These are phyloP conservation scores for Caerostris extrusa DNA, from an alignment of 1,140 invertebrate genomes.

Conservation along the genomic window DNA sequence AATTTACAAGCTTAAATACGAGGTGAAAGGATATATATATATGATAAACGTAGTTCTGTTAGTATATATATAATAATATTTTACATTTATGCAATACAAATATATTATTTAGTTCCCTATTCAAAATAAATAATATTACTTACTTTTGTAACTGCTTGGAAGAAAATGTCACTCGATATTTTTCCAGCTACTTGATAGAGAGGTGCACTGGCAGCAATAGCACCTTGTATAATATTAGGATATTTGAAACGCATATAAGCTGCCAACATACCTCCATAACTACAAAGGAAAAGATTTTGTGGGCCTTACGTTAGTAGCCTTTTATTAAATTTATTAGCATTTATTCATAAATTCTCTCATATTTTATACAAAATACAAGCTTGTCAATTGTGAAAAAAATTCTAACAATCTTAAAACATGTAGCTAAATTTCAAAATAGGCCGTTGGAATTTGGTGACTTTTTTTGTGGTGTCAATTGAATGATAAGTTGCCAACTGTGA, in stretches of 20 bases:
- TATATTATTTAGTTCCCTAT: too few relatives aligned
- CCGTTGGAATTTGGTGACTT: too few relatives aligned
- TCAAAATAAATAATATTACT: neutral
- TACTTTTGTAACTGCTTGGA: slow-evolving; percentile 80
- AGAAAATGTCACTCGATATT: slow-evolving; percentile 80
- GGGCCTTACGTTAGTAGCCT: neutral
- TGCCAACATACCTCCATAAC: slow-evolving; percentile 83
- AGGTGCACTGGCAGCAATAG: slow-evolving; percentile 82
- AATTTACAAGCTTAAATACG: too few relatives aligned
- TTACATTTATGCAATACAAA: too few relatives aligned
- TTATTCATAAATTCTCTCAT: neutral
- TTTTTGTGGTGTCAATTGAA: too few relatives aligned
- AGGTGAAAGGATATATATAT: too few relatives aligned
- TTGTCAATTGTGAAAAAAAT: too few relatives aligned
- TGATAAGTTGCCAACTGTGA: too few relatives aligned
- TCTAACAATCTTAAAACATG: too few relatives aligned
- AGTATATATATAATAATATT: too few relatives aligned
- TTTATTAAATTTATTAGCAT: neutral
- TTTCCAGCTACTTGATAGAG: slow-evolving; percentile 81
- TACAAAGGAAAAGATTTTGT: slow-evolving; percentile 66
- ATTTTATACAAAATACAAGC: neutral
- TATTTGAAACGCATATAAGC: slow-evolving; percentile 83
- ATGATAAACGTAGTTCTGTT: too few relatives aligned
- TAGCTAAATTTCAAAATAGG: too few relatives aligned
- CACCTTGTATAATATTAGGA: slow-evolving; percentile 81